These are phyloP conservation scores for Bombus balteatus DNA, from an alignment of 1,140 invertebrate species.

Conservation along the genomic window DNA sequence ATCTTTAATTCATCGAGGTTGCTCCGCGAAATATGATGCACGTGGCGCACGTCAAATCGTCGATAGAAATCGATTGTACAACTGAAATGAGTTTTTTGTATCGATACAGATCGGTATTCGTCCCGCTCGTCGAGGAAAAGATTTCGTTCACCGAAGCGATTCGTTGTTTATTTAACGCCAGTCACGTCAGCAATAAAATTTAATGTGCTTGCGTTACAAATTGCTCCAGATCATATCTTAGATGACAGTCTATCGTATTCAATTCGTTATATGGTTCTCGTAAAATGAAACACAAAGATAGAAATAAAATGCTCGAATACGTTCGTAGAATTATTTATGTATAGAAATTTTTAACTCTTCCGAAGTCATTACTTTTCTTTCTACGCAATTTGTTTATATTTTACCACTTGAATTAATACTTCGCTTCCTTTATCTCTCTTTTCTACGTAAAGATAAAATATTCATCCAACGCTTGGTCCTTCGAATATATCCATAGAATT, in stretches of 20 bases:
- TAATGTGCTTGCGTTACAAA: slow-evolving; percentile 43
- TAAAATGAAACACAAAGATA: too few relatives aligned
- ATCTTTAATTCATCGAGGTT: slow-evolving; percentile 66
- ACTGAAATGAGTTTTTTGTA: slow-evolving; percentile 45
- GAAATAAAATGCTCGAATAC: background rate
- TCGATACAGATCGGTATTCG: slow-evolving; percentile 38
- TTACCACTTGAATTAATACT: too few relatives aligned
- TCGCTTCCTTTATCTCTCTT: too few relatives aligned
- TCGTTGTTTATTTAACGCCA: slow-evolving; percentile 14
- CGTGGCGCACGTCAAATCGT: slow-evolving; percentile 58
- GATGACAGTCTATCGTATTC: background rate
- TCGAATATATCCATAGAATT: too few relatives aligned
- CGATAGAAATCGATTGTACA: slow-evolving; percentile 50
- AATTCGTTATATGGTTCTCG: too few relatives aligned
- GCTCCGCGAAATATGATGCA: slow-evolving; percentile 49
- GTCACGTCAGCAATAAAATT: slow-evolving; percentile 1
- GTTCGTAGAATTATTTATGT: background rate
- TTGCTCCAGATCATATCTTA: background rate
- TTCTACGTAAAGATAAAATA: too few relatives aligned
- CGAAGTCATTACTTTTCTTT: too few relatives aligned
- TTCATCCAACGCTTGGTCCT: too few relatives aligned
- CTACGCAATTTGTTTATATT: too few relatives aligned
- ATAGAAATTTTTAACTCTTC: too few relatives aligned
- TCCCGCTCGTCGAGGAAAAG: background rate
- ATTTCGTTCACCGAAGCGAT: background rate